Conservation (phyloP, 2,888 invertebrate genomes). For the Bhutanitis thaidina region DNA sequence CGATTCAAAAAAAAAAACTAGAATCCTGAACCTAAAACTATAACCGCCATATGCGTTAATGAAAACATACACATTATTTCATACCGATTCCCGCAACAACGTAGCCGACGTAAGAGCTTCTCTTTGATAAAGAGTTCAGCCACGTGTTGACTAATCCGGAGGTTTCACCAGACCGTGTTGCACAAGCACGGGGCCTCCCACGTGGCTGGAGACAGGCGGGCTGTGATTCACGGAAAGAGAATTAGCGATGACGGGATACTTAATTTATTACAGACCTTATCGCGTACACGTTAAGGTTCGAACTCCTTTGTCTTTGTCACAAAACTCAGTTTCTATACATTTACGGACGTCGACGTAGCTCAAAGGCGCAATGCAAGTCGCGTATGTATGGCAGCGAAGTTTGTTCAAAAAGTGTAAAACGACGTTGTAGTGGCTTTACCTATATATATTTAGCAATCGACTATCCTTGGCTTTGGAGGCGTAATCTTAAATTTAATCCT, state of each 20-base stretch:
- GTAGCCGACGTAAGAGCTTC: constrained; percentile 14
- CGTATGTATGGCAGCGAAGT: no score
- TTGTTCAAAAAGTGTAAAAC: no score
- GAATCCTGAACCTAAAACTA: no score
- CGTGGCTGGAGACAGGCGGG: constrained; percentile 32
- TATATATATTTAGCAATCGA: no score
- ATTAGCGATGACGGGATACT: background rate
- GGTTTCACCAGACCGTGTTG: constrained; percentile 29
- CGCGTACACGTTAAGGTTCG: background rate
- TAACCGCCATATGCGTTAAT: no score
- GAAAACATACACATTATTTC: background rate
- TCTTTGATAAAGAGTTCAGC: constrained; percentile 14
- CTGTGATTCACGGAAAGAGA: constrained; percentile 7
- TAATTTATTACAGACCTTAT: background rate
- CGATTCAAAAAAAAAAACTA: no score
- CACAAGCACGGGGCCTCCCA: constrained; percentile 38
- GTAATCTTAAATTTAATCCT: no score
- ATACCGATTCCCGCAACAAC: background rate
- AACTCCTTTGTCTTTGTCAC: background rate
- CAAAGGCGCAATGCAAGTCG: background rate
- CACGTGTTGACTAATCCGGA: constrained; percentile 15
- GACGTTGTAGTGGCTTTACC: no score
- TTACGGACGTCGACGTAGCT: background rate
- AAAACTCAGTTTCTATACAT: background rate
- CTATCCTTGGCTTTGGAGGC: no score